Percentiles rank a stretch among this genome's conserved stretches.
These are phyloP conservation scores for Pseudopodoces humilis DNA, from an alignment of 2,113 vertebrate species.

Conservation along the genomic window DNA sequence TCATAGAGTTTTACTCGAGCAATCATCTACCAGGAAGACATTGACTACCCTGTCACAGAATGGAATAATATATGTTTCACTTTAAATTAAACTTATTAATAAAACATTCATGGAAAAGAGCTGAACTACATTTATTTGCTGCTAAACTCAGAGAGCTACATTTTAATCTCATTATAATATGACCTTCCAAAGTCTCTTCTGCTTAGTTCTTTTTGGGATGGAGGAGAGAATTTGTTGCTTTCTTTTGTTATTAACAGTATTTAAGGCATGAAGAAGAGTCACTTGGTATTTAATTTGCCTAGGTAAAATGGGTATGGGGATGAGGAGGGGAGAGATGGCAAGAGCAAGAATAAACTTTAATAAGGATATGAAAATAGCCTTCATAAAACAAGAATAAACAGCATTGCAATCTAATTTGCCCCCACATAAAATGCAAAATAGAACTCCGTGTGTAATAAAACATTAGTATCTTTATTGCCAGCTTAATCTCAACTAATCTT, in stretches of 20 bases:
- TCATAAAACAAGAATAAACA: constrained; percentile 73
- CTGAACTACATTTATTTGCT: constrained; percentile 57
- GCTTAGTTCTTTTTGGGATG: background rate
- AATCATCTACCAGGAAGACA: constrained; percentile 34
- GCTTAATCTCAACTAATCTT: constrained; percentile 75
- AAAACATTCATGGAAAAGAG: constrained; percentile 49
- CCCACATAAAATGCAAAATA: constrained; percentile 70
- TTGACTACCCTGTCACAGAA: constrained; percentile 53
- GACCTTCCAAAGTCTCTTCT: constrained; percentile 40
- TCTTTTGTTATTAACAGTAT: background rate
- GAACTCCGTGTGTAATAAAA: constrained; percentile 58
- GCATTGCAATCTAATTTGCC: constrained; percentile 60
- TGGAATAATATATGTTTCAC: constrained; percentile 44
- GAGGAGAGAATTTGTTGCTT: background rate
- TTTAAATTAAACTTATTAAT: constrained; percentile 68
- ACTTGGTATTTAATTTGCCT: background rate
- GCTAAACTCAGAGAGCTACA: constrained; percentile 34
- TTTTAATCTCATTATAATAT: constrained; percentile 61
- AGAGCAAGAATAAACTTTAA: constrained; percentile 60
- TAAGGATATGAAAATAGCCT: constrained; percentile 61
- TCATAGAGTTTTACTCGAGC: constrained; percentile 49
- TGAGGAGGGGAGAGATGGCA: background rate
- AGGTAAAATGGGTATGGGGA: constrained; percentile 38
- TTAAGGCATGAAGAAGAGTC: background rate
- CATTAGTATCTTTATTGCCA: constrained; percentile 70